Evolutionary conservation across 2,888 invertebrate species (phyloP).

Genomic region (Philereme transversata): DNA sequence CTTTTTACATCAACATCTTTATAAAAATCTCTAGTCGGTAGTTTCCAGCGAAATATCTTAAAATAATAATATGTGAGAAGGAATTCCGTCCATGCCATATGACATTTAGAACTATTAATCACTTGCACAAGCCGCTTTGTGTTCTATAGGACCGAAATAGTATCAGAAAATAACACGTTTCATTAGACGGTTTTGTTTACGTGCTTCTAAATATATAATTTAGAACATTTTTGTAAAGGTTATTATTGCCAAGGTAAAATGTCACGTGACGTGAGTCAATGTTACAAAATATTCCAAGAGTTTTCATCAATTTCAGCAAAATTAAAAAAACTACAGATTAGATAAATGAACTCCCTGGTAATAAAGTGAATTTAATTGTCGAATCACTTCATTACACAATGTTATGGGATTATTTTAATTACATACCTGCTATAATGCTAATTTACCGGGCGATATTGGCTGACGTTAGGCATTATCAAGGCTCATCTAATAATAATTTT

Average conservation of each 20-base stretch:
- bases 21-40: slow-evolving; percentile 25
- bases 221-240: slow-evolving; percentile 21
- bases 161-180: slow-evolving; percentile 46
- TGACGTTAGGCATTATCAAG: too few species aligned
- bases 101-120: slow-evolving; percentile 73
- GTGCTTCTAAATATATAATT: slow-evolving; percentile 46
- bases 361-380: too few species aligned
- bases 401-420: too few species aligned
- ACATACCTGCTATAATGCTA: too few species aligned
- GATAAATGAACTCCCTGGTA: too few species aligned
- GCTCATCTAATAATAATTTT: too few species aligned
- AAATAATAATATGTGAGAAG: slow-evolving; percentile 54
- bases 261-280: neutral
- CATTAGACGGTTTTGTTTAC: slow-evolving; percentile 50
- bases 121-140: slow-evolving; percentile 57
- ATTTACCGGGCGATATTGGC: too few species aligned
- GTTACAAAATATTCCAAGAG: too few species aligned
- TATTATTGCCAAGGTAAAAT: slow-evolving; percentile 20
- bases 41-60: slow-evolving; percentile 42
- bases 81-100: slow-evolving; percentile 60
- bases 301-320: too few species aligned
- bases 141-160: slow-evolving; percentile 59
- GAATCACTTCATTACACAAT: too few species aligned
- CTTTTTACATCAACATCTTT: slow-evolving; percentile 5
- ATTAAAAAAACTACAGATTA: too few species aligned